phyloP scores from a whole-genome alignment of 2,113 vertebrate genomes.

The Pangasianodon hypophthalmus region DNA sequence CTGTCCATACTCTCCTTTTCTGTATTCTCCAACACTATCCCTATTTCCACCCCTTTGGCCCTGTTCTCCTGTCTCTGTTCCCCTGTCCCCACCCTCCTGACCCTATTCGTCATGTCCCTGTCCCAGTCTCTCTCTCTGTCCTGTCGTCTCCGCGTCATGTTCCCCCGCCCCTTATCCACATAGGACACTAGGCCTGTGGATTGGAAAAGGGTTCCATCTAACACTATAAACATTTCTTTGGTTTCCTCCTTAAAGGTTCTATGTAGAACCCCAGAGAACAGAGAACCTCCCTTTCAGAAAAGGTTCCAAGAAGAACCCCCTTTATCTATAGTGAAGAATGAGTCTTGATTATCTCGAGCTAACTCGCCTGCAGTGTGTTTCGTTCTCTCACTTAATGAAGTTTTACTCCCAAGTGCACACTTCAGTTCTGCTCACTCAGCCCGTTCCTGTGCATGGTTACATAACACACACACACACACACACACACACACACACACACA shows the following conservation, averaged over 20 bases:
- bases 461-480: conserved; percentile 6
- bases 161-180: background rate
- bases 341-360: background rate
- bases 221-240: background rate
- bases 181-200: background rate
- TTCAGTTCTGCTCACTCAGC: conserved; percentile 7
- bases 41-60: background rate
- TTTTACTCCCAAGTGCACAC: conserved; percentile 8
- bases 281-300: too few species aligned
- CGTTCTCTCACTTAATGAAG: background rate
- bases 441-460: background rate
- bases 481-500: background rate
- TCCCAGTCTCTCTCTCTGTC: background rate
- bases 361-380: background rate
- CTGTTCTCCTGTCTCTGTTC: background rate
- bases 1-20: background rate
- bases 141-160: conserved; percentile 39
- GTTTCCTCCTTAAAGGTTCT: too few species aligned
- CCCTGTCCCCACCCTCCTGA: background rate
- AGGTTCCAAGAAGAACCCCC: background rate
- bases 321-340: background rate
- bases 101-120: background rate
- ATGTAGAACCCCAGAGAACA: too few species aligned
- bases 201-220: background rate
- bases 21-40: background rate